Evolutionary conservation across 2,888 invertebrate genomes (phyloP).

Genomic region (Ptychoptera albimana): DNA sequence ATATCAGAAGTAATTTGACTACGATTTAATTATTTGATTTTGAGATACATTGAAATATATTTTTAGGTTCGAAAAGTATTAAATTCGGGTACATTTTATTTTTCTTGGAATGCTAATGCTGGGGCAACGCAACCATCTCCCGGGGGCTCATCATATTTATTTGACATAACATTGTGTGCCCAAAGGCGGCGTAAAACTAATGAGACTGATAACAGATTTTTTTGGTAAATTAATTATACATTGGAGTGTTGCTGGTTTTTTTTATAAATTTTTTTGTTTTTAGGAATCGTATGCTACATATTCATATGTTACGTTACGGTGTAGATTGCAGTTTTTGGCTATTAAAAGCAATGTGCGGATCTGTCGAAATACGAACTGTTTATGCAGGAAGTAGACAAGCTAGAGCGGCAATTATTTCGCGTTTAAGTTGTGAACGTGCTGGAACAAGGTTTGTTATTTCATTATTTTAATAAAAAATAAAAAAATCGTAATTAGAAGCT

Average conservation of each 20-base stretch:
- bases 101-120: constrained; percentile 52
- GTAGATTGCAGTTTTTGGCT: constrained; percentile 86
- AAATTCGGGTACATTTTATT: constrained; percentile 98
- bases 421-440: constrained; percentile 93
- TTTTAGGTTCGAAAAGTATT: constrained; percentile 55
- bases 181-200: constrained; percentile 71
- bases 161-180: constrained; percentile 89
- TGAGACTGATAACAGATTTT: constrained; percentile 86
- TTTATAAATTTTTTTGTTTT: background rate
- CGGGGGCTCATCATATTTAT: constrained; percentile 31
- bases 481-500: background rate
- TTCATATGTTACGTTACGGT: constrained; percentile 81
- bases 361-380: constrained; percentile 93
- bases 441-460: constrained; percentile 52
- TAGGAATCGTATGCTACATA: constrained; percentile 77
- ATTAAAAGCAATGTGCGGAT: constrained; percentile 91
- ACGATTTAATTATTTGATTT: background rate
- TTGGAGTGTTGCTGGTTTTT: too few species aligned
- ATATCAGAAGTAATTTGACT: constrained; percentile 34
- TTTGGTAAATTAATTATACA: constrained; percentile 54
- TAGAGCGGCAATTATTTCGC: constrained; percentile 84
- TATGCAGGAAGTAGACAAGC: constrained; percentile 94
- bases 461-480: constrained; percentile 14
- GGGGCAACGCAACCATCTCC: constrained; percentile 18
- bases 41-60: background rate